phyloP scores from a whole-genome alignment of 2,797 vertebrate species.

The Microctenopoma steveboyesi region DNA sequence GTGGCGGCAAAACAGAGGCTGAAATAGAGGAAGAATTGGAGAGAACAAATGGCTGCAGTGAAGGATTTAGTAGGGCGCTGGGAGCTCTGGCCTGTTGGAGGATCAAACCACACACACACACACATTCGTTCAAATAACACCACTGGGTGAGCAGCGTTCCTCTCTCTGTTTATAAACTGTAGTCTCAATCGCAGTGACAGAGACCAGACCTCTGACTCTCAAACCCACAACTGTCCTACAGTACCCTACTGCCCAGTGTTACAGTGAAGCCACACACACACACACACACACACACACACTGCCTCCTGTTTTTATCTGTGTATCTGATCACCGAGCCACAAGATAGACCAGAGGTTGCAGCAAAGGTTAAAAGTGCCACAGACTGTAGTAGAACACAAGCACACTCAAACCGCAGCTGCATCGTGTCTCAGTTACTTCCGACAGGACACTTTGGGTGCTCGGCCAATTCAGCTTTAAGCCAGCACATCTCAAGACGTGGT shows the following conservation, averaged over 20 bases:
- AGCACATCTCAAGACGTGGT: slow-evolving; percentile 30
- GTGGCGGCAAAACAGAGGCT: not conserved
- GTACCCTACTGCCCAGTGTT: slow-evolving; percentile 29
- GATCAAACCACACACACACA: slow-evolving; percentile 33
- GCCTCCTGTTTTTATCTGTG: slow-evolving; percentile 44
- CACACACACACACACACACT: slow-evolving; percentile 19
- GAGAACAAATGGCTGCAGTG: slow-evolving; percentile 9
- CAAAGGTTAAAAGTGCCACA: slow-evolving; percentile 51
- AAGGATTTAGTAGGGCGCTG: slow-evolving; percentile 58
- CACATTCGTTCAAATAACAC: slow-evolving; percentile 23
- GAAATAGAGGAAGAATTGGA: not conserved
- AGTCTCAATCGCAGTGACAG: slow-evolving; percentile 68
- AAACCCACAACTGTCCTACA: slow-evolving; percentile 43
- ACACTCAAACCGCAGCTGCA: slow-evolving; percentile 63
- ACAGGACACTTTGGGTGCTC: slow-evolving; percentile 55
- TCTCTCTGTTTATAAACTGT: slow-evolving; percentile 72
- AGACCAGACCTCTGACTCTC: slow-evolving; percentile 73
- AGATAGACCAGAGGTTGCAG: slow-evolving; percentile 35
- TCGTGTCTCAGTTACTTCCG: slow-evolving; percentile 64
- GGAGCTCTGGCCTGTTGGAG: slow-evolving; percentile 40
- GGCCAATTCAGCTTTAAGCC: slow-evolving; percentile 52
- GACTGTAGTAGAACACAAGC: slow-evolving; percentile 33
- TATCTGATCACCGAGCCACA: slow-evolving; percentile 49
- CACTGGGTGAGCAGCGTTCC: slow-evolving; percentile 46
- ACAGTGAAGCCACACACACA: slow-evolving; percentile 22